Percentiles rank a stretch among this genome's conserved stretches.
Evolutionary conservation across 2,113 vertebrate genomes (phyloP).

Genomic region (Xerus inauris): DNA sequence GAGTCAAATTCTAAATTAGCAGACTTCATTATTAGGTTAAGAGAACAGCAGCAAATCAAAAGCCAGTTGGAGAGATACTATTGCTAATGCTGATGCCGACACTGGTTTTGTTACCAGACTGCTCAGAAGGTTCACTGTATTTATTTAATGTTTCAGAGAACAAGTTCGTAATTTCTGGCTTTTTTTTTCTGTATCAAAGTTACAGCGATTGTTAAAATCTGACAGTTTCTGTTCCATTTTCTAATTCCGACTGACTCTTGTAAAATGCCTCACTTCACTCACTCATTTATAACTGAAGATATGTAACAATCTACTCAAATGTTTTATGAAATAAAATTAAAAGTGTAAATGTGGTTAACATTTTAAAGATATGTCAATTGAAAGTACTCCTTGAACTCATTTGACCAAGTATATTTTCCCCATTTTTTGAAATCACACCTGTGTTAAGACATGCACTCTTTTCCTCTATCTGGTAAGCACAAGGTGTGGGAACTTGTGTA

Average conservation of each 20-base stretch:
- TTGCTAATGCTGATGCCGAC: not conserved
- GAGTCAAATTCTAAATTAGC: slow-evolving; percentile 15
- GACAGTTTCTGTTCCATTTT: slow-evolving; percentile 47
- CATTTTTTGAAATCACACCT: slow-evolving; percentile 86
- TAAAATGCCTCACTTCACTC: slow-evolving; percentile 71
- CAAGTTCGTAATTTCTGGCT: slow-evolving; percentile 36
- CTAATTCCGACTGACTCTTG: slow-evolving; percentile 70
- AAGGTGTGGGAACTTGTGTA: slow-evolving; percentile 86
- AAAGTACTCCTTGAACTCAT: slow-evolving; percentile 84
- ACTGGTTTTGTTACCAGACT: too few species aligned
- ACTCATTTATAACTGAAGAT: slow-evolving; percentile 66
- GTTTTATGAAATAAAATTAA: slow-evolving; percentile 83
- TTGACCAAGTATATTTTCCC: slow-evolving; percentile 79
- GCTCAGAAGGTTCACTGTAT: not conserved
- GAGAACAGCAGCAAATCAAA: slow-evolving; percentile 22
- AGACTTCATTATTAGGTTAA: not conserved
- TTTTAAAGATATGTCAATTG: slow-evolving; percentile 75
- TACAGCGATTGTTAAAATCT: slow-evolving; percentile 23
- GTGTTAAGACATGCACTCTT: slow-evolving; percentile 83
- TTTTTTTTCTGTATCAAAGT: slow-evolving; percentile 34
- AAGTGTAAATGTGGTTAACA: slow-evolving; percentile 77
- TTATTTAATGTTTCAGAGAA: slow-evolving; percentile 60
- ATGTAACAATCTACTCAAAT: slow-evolving; percentile 43
- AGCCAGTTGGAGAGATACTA: not conserved
- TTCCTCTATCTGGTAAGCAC: slow-evolving; percentile 86